Evolutionary conservation across 2,113 vertebrate genomes (phyloP).

Genomic region (Ameiurus melas): DNA sequence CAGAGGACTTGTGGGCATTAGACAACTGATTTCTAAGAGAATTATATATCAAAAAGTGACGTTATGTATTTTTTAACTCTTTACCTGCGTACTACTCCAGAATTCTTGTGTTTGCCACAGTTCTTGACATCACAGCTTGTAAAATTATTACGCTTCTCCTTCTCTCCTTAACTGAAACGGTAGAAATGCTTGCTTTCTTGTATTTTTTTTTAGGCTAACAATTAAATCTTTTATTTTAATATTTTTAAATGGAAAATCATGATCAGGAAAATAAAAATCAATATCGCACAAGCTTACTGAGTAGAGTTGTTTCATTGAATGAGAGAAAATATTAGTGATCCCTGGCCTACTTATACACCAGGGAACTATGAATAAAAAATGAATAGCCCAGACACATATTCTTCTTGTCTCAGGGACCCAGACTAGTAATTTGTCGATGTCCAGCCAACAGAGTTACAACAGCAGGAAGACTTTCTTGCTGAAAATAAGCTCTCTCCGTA

Average conservation of each 20-base stretch:
- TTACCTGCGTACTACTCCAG: not conserved
- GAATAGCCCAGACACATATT: not conserved
- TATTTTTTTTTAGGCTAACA: not conserved
- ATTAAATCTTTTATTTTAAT: not conserved
- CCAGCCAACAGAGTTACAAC: not conserved
- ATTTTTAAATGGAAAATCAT: not conserved
- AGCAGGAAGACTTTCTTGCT: not conserved
- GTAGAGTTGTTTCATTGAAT: not conserved
- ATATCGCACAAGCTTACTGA: not conserved
- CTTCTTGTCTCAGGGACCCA: not conserved
- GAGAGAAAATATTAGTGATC: not conserved
- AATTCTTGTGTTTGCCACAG: not conserved
- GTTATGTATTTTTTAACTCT: not conserved
- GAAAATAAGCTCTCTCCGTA: not conserved
- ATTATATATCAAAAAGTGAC: not conserved
- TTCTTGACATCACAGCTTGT: not conserved
- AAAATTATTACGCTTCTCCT: not conserved
- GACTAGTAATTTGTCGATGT: slow-evolving; percentile 1
- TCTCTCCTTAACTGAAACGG: not conserved
- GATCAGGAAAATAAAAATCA: not conserved
- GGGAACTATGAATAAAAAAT: not conserved
- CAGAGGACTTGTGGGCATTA: not conserved
- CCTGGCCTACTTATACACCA: not conserved
- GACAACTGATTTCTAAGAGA: not conserved
- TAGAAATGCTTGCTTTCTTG: not conserved